phyloP scores from a whole-genome alignment of 2,888 invertebrate genomes.

The Bruchidius siliquastri region DNA sequence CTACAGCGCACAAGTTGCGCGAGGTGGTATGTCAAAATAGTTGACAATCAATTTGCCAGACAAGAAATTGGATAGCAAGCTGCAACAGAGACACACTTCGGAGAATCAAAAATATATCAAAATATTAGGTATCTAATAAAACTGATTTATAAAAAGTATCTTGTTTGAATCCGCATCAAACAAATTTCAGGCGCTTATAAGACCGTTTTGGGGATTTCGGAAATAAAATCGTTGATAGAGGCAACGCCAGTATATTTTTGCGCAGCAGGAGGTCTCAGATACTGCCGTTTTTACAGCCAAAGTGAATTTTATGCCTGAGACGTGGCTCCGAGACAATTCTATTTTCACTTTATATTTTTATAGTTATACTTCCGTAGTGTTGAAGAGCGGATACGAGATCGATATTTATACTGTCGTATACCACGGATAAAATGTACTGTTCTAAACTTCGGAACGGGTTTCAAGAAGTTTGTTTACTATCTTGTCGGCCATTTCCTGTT shows the following conservation, averaged over 20 bases:
- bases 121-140: no score
- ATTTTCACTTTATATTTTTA: conserved; percentile 17
- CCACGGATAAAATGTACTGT: neutral
- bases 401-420: neutral
- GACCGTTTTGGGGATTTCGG: neutral
- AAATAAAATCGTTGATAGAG: conserved; percentile 1
- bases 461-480: neutral
- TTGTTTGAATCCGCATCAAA: neutral
- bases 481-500: neutral
- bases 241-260: neutral
- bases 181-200: neutral
- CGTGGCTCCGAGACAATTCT: conserved; percentile 18
- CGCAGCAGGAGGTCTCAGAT: conserved; percentile 1
- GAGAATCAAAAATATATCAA: no score
- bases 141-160: neutral
- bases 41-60: no score
- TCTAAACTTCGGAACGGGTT: neutral
- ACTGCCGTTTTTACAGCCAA: conserved; percentile 16
- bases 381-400: neutral
- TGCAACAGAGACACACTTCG: no score
- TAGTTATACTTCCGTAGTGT: neutral
- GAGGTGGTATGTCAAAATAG: no score
- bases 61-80: no score
- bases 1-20: no score
- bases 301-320: conserved; percentile 20